Base-by-base conservation (phyloP, 2,888 invertebrate species). In the Dorcus hopei region DNA sequence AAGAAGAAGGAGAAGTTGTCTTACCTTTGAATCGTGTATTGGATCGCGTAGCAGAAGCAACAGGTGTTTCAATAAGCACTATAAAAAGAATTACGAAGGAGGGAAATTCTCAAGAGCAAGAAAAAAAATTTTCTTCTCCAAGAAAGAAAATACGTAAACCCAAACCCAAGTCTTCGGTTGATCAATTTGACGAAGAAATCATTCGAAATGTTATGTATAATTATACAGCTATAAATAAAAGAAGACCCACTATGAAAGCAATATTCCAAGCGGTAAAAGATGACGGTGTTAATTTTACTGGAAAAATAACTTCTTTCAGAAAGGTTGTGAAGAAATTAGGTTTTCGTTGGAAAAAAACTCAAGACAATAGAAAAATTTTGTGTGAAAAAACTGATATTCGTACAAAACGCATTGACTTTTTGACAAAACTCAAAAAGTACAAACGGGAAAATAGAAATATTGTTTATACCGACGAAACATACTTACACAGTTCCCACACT, bases 401-500 rank as follows among this genome's bases (percentile, higher is more conserved):
- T 14, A 23, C 43, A 14, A 19, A 40, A 8, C 52, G 52, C 1
- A 42, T 41, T 9, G 19, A 26, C 43, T 9, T 47, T n/a, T 53
- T 53, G 42, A 33, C 38, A 7, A 9, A n/a, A 48, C 23, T 53
- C 9, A 54, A 48, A 3, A 47, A 48, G n/a, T 54, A 45, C 14
- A 9, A 39, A 26, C 14, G 11, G 26, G 38, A 47, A 9, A 47
- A 47, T 9, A 54, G 54, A 19, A 7, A 19, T 23, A 54, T 54
- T 38, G 41, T 41, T 26, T 26, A 41, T 47, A 59, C 38, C 54
- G 45, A 40, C 48, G 50, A 38, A 50, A n/a, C 33, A 9, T 16
- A 62, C 43, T 45, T 49, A 11, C 40, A 54, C 11, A n/a, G 56
- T 16, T 51, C 39, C 11, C 58, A 61, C 43, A 54, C 61, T 8